These are phyloP conservation scores for Actinemys pallida DNA, from an alignment of 2,113 vertebrate genomes.

Conservation along the genomic window DNA sequence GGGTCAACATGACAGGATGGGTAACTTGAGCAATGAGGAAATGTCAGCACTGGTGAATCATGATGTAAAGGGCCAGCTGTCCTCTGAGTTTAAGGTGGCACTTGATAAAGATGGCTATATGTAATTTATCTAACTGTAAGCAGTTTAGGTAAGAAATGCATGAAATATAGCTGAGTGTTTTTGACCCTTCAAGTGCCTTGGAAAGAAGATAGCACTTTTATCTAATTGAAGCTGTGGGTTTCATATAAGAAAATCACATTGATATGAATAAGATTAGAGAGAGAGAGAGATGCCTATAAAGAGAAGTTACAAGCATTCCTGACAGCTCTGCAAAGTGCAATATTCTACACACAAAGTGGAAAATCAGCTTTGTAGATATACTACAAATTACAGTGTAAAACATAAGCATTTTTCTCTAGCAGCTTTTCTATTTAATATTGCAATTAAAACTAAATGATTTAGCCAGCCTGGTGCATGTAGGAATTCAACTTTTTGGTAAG, in stretches of 20 bases:
- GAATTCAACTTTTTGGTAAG: background rate
- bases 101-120: constrained; percentile 47
- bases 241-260: constrained; percentile 20
- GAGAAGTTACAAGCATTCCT: background rate
- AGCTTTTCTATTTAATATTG: background rate
- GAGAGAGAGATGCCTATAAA: background rate
- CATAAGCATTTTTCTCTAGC: background rate
- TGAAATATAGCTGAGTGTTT: constrained; percentile 54
- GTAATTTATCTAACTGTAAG: constrained; percentile 56
- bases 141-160: constrained; percentile 49
- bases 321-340: background rate
- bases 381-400: background rate
- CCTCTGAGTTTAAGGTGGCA: constrained; percentile 56
- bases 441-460: background rate
- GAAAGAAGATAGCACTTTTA: background rate
- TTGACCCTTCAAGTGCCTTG: constrained; percentile 15
- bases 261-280: background rate
- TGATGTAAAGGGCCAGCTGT: constrained; percentile 39
- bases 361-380: background rate
- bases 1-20: constrained; percentile 8
- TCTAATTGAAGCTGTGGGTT: background rate
- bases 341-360: background rate
- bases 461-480: background rate
- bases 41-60: constrained; percentile 52
- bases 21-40: constrained; percentile 35